Conservation (phyloP, 1,140 invertebrate genomes). For the Akabosia matsudoensis region DNA sequence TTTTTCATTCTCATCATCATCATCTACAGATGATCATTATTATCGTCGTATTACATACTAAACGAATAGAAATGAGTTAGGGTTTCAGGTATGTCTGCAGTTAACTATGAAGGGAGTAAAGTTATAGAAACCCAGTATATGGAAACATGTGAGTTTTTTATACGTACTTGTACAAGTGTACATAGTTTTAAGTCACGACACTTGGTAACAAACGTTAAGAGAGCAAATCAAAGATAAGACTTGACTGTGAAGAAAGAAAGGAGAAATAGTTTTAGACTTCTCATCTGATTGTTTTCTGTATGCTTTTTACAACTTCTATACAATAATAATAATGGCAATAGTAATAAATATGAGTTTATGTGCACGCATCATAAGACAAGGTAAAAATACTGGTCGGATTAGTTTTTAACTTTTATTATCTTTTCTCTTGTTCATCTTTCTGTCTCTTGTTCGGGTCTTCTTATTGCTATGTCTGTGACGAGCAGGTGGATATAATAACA, state of each 20-base stretch:
- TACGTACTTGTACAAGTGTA: not conserved
- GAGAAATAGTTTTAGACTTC: not conserved
- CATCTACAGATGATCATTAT: no score
- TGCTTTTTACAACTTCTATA: not conserved
- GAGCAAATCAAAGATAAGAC: not conserved
- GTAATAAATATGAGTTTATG: conserved; percentile 1
- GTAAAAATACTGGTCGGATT: conserved; percentile 17
- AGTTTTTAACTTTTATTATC: not conserved
- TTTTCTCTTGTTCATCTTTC: not conserved
- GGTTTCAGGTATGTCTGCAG: not conserved
- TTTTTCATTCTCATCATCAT: conserved; percentile 9
- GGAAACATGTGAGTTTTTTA: not conserved
- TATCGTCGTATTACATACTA: conserved; percentile 1
- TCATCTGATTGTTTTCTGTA: not conserved
- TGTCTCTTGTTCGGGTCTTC: not conserved
- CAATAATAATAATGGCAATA: conserved; percentile 4
- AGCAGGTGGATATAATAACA: not conserved
- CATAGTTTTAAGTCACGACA: conserved; percentile 13
- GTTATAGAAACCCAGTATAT: no score
- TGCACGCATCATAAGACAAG: not conserved
- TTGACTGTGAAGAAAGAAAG: not conserved
- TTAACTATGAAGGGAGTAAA: no score
- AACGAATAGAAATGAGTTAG: conserved; percentile 7
- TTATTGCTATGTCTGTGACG: not conserved
- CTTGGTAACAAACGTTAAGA: not conserved